phyloP scores from a whole-genome alignment of 2,113 vertebrate species.

The Notechis scutatus region DNA sequence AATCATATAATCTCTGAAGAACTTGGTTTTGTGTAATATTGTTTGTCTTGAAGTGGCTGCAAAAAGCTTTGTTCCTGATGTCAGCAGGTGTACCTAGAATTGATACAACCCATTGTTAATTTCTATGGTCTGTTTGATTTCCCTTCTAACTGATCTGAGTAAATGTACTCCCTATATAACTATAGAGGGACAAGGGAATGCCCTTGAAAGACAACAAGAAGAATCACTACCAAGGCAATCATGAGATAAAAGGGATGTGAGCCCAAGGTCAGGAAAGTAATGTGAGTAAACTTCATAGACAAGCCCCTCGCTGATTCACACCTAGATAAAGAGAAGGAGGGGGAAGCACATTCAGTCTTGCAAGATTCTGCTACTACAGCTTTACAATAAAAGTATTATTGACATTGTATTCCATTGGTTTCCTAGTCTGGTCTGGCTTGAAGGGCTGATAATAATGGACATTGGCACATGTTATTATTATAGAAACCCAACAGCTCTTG shows the following conservation, averaged over 20 bases:
- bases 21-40: neutral
- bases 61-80: neutral
- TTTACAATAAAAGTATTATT: neutral
- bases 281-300: neutral
- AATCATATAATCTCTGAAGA: neutral
- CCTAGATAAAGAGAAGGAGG: neutral
- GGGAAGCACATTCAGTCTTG: neutral
- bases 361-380: neutral
- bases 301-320: neutral
- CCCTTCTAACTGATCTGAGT: neutral
- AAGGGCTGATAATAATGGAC: neutral
- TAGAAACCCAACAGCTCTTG: neutral
- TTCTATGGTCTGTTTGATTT: neutral
- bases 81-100: neutral
- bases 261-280: neutral
- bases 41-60: neutral
- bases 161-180: neutral
- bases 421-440: neutral
- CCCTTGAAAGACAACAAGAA: neutral
- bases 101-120: too few relatives aligned
- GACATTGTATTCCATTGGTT: neutral
- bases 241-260: neutral
- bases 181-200: neutral
- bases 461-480: neutral
- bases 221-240: neutral